Evolutionary conservation across 2,888 invertebrate genomes (phyloP).

Genomic region (Salpingus planirostris): DNA sequence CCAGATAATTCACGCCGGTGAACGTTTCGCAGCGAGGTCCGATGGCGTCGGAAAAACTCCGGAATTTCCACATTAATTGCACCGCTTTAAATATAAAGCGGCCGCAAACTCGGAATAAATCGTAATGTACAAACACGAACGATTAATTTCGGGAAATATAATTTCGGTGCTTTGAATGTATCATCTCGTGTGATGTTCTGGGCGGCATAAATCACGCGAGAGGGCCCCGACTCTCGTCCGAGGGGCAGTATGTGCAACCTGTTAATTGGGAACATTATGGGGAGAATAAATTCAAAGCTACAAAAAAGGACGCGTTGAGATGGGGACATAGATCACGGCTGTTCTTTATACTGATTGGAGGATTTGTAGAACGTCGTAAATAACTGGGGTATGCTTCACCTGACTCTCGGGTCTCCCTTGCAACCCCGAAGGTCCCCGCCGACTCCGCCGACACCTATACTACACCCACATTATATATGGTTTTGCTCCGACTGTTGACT

Average conservation of each 20-base stretch:
- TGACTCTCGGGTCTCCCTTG: constrained; percentile 24
- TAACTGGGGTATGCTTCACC: constrained; percentile 25
- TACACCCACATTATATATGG: constrained; percentile 26
- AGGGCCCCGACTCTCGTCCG: too few relatives aligned
- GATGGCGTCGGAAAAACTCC: background rate
- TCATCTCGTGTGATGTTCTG: too few relatives aligned
- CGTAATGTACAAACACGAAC: constrained; percentile 7
- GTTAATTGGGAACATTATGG: too few relatives aligned
- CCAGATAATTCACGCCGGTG: background rate
- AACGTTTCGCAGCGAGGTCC: constrained; percentile 1
- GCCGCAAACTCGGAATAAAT: constrained; percentile 8
- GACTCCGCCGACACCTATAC: constrained; percentile 16
- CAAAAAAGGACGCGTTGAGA: too few relatives aligned
- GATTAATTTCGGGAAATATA: too few relatives aligned
- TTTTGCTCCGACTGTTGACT: constrained; percentile 20
- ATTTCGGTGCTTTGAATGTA: too few relatives aligned
- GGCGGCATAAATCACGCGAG: too few relatives aligned
- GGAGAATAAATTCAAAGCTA: too few relatives aligned
- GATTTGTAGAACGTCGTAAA: constrained; percentile 32
- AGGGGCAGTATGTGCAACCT: too few relatives aligned
- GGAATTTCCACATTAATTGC: constrained; percentile 8
- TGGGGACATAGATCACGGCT: constrained; percentile 25
- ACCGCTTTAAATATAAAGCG: constrained; percentile 4
- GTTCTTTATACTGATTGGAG: constrained; percentile 29
- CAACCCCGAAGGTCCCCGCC: constrained; percentile 17